These are phyloP conservation scores for Actinernus sp. DNA, from an alignment of 92 coral and sea anemone genomes.

Conservation along the genomic window DNA sequence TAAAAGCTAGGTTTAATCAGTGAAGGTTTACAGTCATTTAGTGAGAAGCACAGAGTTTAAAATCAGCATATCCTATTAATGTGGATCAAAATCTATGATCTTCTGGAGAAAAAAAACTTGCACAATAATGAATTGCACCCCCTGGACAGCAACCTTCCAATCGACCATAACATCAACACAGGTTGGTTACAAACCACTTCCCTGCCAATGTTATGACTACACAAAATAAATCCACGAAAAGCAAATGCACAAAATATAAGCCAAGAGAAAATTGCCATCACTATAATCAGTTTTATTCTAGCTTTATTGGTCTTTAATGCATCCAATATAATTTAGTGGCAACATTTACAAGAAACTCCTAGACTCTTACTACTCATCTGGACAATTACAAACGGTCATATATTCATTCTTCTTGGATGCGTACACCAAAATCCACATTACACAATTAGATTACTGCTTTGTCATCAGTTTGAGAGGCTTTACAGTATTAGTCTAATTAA, in stretches of 20 bases:
- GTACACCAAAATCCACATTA: slow-evolving; percentile 19
- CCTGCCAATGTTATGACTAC: too few species aligned
- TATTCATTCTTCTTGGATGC: slow-evolving; percentile 10
- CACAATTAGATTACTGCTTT: slow-evolving; percentile 6
- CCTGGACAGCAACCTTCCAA: too few species aligned
- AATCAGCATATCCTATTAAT: too few species aligned
- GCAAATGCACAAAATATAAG: not conserved
- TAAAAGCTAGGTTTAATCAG: too few species aligned
- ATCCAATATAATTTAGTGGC: slow-evolving; percentile 55
- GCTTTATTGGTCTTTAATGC: slow-evolving; percentile 51
- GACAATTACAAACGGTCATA: slow-evolving; percentile 47
- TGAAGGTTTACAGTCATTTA: too few species aligned
- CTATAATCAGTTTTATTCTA: slow-evolving; percentile 7
- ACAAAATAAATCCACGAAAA: too few species aligned
- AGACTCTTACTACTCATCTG: slow-evolving; percentile 11
- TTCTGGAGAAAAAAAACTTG: too few species aligned
- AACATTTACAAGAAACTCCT: slow-evolving; percentile 31
- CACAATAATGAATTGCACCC: too few species aligned
- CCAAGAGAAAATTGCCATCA: not conserved
- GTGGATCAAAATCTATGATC: too few species aligned
- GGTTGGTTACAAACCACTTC: too few species aligned
- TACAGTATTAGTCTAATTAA: not conserved
- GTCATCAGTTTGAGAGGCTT: slow-evolving; percentile 15
- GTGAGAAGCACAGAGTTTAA: too few species aligned
- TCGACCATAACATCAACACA: too few species aligned